Conservation (phyloP, 2,797 vertebrate genomes). For the Enteromius radiatus region DNA sequence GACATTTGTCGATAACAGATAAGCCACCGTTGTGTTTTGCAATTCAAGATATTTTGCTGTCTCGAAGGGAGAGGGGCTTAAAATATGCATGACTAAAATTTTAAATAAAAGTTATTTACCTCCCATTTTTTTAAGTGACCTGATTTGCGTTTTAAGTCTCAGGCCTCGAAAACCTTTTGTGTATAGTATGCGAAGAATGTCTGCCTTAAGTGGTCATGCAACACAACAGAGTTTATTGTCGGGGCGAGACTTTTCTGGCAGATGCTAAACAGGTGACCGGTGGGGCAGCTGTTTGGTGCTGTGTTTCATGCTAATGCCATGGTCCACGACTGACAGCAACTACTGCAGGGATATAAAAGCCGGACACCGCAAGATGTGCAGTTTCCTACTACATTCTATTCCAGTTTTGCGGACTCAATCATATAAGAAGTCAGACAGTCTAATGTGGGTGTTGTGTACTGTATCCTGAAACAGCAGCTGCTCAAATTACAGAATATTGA, state of each 20-base stretch:
- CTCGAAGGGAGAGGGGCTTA: not conserved
- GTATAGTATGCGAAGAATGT: constrained; percentile 44
- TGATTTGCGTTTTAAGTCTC: constrained; percentile 20
- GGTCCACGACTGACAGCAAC: constrained; percentile 29
- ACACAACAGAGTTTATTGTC: constrained; percentile 37
- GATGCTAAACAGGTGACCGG: constrained; percentile 55
- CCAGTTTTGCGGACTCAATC: constrained; percentile 49
- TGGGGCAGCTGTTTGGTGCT: constrained; percentile 49
- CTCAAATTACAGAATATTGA: constrained; percentile 56
- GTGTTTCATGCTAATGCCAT: constrained; percentile 10
- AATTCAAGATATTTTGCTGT: constrained; percentile 1
- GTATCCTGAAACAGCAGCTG: constrained; percentile 67
- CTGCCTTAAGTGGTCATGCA: not conserved
- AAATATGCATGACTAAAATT: constrained; percentile 1
- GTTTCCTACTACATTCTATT: constrained; percentile 44
- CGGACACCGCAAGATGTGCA: constrained; percentile 16
- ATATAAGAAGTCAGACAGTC: constrained; percentile 68
- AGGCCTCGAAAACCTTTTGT: constrained; percentile 23
- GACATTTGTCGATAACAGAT: not conserved
- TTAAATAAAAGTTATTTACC: constrained; percentile 5
- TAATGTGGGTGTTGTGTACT: constrained; percentile 80
- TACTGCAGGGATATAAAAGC: constrained; percentile 27
- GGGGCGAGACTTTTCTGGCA: constrained; percentile 44
- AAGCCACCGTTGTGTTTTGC: not conserved
- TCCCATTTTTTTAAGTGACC: constrained; percentile 22